Conservation (phyloP, 2,113 vertebrate genomes). For the Takifugu bimaculatus region DNA sequence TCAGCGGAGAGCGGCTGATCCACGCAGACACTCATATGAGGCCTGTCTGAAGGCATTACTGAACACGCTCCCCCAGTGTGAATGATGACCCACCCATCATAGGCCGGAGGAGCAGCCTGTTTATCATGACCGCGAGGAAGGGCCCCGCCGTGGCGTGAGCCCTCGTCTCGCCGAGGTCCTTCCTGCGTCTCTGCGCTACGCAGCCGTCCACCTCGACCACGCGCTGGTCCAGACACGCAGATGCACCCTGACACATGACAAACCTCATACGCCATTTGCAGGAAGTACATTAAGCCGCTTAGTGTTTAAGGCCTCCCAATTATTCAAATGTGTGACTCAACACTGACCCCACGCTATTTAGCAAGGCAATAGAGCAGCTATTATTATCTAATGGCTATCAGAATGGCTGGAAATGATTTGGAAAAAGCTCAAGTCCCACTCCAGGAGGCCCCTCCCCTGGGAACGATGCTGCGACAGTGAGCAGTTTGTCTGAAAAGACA, state of each 20-base stretch:
- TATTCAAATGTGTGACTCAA: slow-evolving; percentile 61
- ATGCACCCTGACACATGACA: slow-evolving; percentile 68
- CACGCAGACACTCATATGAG: slow-evolving; percentile 81
- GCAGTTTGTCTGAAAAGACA: slow-evolving; percentile 23
- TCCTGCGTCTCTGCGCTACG: slow-evolving; percentile 40
- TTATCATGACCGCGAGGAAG: slow-evolving; percentile 64
- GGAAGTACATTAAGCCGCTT: slow-evolving; percentile 43
- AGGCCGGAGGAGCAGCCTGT: slow-evolving; percentile 75
- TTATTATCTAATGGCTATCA: slow-evolving; percentile 33
- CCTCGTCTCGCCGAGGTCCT: slow-evolving; percentile 32
- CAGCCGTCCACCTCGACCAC: slow-evolving; percentile 52
- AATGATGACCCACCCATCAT: slow-evolving; percentile 83
- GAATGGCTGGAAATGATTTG: slow-evolving; percentile 14
- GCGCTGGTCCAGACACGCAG: slow-evolving; percentile 33
- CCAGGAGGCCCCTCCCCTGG: slow-evolving; percentile 30
- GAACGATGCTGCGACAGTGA: slow-evolving; percentile 14
- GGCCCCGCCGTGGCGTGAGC: slow-evolving; percentile 17
- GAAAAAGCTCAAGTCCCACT: slow-evolving; percentile 13
- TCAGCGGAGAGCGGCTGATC: slow-evolving; percentile 74
- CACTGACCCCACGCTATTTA: slow-evolving; percentile 38
- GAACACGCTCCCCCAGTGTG: slow-evolving; percentile 76
- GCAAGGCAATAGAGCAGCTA: slow-evolving; percentile 32
- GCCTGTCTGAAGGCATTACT: slow-evolving; percentile 84
- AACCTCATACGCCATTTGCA: slow-evolving; percentile 53
- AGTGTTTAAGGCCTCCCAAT: slow-evolving; percentile 48